These are phyloP conservation scores for Cercopithecus hamlyni DNA, from an alignment of 2,797 vertebrate species.

Conservation along the genomic window DNA sequence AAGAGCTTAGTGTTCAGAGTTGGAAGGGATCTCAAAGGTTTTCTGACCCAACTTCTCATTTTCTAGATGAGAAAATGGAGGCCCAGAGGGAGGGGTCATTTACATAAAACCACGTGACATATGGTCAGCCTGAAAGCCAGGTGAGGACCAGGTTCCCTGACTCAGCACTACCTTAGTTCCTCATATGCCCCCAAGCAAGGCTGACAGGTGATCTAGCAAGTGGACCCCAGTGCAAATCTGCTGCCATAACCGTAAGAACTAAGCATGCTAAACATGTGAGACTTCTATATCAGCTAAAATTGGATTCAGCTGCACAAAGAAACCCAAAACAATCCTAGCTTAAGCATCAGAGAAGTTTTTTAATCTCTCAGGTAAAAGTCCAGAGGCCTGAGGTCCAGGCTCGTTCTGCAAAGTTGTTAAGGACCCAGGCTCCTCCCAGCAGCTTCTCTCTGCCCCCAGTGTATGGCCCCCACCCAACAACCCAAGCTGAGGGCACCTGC, in stretches of 20 bases:
- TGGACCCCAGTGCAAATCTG: background rate
- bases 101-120: background rate
- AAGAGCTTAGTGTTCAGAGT: background rate
- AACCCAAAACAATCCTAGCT: background rate
- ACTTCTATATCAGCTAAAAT: background rate
- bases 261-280: background rate
- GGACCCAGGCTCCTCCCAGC: background rate
- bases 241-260: background rate
- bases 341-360: background rate
- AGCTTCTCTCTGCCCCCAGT: too few species aligned
- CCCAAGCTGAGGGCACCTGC: background rate
- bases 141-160: background rate
- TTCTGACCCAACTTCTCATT: background rate
- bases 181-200: background rate
- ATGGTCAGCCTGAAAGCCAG: background rate
- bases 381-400: background rate
- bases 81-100: background rate
- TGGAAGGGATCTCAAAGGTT: background rate
- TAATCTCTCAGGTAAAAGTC: background rate
- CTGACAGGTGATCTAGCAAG: too few species aligned
- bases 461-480: background rate
- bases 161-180: fast-evolving
- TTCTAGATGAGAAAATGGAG: background rate
- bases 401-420: background rate
- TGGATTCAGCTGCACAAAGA: background rate